Base-by-base conservation (phyloP, 2,113 vertebrate species). In the Anser brachyrhynchus region DNA sequence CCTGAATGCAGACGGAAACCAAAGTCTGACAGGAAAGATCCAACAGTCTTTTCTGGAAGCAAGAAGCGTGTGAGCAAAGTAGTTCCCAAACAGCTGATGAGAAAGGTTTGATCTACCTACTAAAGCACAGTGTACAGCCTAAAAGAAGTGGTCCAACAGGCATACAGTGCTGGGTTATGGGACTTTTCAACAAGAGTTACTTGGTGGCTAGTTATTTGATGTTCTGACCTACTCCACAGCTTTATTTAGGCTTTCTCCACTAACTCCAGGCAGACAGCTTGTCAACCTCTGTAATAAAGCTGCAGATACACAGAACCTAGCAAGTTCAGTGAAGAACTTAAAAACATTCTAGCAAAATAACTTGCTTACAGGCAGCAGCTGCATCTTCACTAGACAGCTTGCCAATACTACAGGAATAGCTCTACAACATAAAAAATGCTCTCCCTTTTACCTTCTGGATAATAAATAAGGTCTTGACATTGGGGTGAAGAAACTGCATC, bases 51-150 rank as follows among this genome's bases (percentile, higher is more conserved):
- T 41, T 87, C 81, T 44, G 16, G n/a, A 87, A 87, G n/a, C 7
- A n/a, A 9, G 39, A 81, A 76, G 11, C 0, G 0, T 7, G 4
- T 39, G 10, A 44, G 4, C 29, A 43, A 46, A 39, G 29, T 69
- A 21, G 61, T 0, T 59, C 22, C 23, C 20, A 79, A 39, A 43
- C 3, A 0, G 0, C 4, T 46, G 20, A 58, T 43, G 10, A 43
- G 14, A 61, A 39, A 66, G 6, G 8, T 37, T 51, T 23, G 25
- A 4, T 18, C 20, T 75, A 73, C 12, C 9, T 76, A 21, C 26
- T 65, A 64, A 43, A 69, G 70, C 33, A 14, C 17, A 18, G n/a
- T 19, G 33, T 2, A 2, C 4, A 58, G 6, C 13, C 35, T 52
- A 26, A 80, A 76, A 74, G 72, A 49, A 1, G 3, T 28, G 58